Evolutionary conservation across 64 coral and sea anemone species (phyloP), one percentile per base, ranked within the genome.

Genomic region (Stylophora pistillata): DNA sequence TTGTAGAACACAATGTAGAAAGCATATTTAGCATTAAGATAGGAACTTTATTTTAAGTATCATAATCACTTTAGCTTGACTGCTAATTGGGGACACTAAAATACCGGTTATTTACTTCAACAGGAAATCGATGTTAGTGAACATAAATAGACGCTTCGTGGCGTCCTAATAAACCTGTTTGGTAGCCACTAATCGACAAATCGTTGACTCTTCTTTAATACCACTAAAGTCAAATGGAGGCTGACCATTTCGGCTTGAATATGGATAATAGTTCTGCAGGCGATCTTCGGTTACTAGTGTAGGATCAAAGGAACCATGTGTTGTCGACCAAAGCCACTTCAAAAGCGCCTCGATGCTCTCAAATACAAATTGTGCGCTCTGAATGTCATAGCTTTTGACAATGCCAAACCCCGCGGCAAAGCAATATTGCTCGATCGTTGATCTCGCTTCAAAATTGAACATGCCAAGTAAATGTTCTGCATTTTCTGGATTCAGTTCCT

Each of bases 251-350:
- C 56, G 78, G 5, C 57, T 31, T 61, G 25, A 32, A 31, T 33
- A 81, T 17, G 28, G 59, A 47, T 56, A 28, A 52, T 65, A 82
- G 11, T 11, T 82, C 41, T 82, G 58, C 58, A 82, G n/a, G 13
- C 79, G 79, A 31, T 82, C 79, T 65, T 82, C 79, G 14, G 79
- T 82, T 18, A 82, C 79, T 21, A 82, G 58, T 9, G 57, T 23
- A 4, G 16, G 59, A 65, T 82, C 79, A 82, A 82, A 82, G 18
- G 41, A 1, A 63, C 79, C 79, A 32, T 66, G 30, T 11, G 58
- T 82, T 11, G 79, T 52, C 30, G 79, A 21, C 79, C 58, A 82
- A 34, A 37, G 58, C 79, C 79, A 82, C 18, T 82, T 37, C 17
- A 82, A 23, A 13, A 65, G 12, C 0, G 30, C 14, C 10, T 63